Conservation (phyloP, 2,113 vertebrate species). For the Cheilinus undulatus region DNA sequence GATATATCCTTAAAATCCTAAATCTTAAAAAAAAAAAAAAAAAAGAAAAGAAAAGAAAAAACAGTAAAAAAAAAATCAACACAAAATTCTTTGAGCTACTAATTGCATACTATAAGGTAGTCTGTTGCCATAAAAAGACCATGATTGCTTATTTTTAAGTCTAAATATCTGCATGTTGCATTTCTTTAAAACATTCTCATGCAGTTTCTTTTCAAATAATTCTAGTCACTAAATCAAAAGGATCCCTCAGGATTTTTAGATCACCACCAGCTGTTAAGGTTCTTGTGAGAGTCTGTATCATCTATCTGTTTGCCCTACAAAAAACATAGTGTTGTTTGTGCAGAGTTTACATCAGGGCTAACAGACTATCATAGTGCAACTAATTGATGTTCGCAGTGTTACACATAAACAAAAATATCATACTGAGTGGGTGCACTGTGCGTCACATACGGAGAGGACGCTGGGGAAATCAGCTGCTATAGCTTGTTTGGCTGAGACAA, state of each 20-base stretch:
- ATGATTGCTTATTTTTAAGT: too few relatives aligned
- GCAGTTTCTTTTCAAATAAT: too few relatives aligned
- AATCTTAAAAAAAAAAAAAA: too few relatives aligned
- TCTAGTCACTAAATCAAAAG: background rate
- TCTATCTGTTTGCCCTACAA: background rate
- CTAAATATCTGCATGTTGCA: too few relatives aligned
- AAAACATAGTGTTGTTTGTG: background rate
- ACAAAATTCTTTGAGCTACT: too few relatives aligned
- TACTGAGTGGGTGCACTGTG: slow-evolving; percentile 10
- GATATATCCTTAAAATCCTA: too few relatives aligned
- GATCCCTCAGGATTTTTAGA: background rate
- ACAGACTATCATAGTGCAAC: slow-evolving; percentile 20
- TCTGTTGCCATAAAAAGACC: too few relatives aligned
- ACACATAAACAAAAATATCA: slow-evolving; percentile 26
- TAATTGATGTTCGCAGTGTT: slow-evolving; percentile 39
- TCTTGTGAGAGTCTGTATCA: too few relatives aligned
- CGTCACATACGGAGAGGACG: slow-evolving; percentile 45
- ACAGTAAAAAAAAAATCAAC: too few relatives aligned
- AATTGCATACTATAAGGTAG: too few relatives aligned
- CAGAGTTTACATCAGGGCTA: slow-evolving; percentile 5
- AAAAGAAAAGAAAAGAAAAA: too few relatives aligned
- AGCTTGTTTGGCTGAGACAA: slow-evolving; percentile 50
- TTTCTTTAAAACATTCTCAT: too few relatives aligned
- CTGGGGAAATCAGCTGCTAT: slow-evolving; percentile 58
- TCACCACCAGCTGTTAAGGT: background rate